Conservation (phyloP, 2,888 invertebrate species). For the Nemapogon koenigi region DNA sequence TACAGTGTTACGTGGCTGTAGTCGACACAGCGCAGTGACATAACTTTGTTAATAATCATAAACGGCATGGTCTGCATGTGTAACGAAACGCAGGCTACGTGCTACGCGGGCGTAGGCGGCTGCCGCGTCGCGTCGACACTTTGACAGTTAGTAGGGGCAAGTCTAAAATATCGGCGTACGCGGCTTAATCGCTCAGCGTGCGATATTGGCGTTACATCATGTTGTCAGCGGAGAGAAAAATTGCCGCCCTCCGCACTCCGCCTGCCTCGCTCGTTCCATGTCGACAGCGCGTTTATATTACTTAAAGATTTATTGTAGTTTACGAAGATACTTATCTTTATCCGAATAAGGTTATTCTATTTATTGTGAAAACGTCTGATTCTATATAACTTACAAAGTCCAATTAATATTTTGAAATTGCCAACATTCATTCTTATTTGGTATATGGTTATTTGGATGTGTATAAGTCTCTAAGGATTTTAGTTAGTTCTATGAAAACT, state of each 20-base stretch:
- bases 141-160: constrained; percentile 63
- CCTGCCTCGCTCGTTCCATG: constrained; percentile 32
- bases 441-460: no score
- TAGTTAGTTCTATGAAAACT: no score
- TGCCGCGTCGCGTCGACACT: constrained; percentile 22
- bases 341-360: no score
- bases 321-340: constrained; percentile 45
- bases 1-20: neutral
- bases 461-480: no score
- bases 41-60: neutral
- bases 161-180: constrained; percentile 62
- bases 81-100: neutral
- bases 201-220: constrained; percentile 66
- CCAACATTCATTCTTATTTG: no score
- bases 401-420: no score
- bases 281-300: constrained; percentile 58
- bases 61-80: neutral
- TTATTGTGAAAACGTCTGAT: no score
- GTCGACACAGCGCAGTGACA: neutral
- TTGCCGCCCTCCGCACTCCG: constrained; percentile 40
- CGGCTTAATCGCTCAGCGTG: constrained; percentile 64
- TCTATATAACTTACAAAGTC: no score
- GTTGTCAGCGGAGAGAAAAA: constrained; percentile 64
- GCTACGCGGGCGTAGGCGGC: neutral
- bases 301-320: constrained; percentile 55